These are phyloP conservation scores for Pantala flavescens DNA, from an alignment of 1,140 invertebrate genomes.

Conservation along the genomic window DNA sequence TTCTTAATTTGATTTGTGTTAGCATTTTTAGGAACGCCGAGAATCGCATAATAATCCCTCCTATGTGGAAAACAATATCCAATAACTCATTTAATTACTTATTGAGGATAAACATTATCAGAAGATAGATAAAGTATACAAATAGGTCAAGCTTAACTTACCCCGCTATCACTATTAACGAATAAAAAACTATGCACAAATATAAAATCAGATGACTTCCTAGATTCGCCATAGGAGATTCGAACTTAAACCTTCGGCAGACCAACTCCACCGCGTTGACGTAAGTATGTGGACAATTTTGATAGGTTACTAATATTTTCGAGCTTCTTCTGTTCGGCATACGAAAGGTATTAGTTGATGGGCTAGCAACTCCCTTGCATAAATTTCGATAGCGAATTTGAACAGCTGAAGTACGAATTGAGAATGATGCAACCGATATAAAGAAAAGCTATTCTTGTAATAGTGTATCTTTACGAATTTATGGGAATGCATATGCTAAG, in stretches of 20 bases:
- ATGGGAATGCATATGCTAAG: no score
- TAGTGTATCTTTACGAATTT: no score
- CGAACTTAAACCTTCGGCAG: not conserved
- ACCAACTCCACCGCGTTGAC: not conserved
- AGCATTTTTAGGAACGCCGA: constrained; percentile 73
- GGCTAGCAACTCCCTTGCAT: no score
- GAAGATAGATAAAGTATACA: not conserved
- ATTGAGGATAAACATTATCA: not conserved
- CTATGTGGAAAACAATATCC: constrained; percentile 39
- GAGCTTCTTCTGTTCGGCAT: not conserved
- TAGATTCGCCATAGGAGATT: not conserved
- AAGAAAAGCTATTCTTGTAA: no score
- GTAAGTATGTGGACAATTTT: not conserved
- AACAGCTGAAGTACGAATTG: no score
- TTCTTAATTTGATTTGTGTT: constrained; percentile 94
- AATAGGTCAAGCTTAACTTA: not conserved
- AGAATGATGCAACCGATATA: no score
- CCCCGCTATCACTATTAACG: not conserved
- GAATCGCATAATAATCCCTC: constrained; percentile 92
- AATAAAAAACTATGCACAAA: not conserved
- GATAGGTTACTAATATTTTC: not conserved
- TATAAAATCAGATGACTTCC: not conserved
- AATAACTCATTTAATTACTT: not conserved
- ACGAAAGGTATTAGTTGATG: no score
- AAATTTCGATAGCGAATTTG: no score